phyloP scores from a whole-genome alignment of 2,797 vertebrate genomes.

The Limosa lapponica region DNA sequence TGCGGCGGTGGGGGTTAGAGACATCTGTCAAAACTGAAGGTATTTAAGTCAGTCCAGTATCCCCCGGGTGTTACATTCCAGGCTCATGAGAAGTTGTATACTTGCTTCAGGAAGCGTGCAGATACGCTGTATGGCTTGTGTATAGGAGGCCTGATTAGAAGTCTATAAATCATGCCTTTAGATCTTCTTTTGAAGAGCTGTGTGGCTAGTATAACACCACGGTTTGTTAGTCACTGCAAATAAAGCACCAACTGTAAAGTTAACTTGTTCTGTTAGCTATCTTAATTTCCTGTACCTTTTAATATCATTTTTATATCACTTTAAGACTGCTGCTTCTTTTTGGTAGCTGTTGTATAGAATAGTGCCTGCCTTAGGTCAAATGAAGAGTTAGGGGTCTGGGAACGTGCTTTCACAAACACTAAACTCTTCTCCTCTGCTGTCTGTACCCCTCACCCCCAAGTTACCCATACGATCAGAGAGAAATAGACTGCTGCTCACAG shows the following conservation, averaged over 20 bases:
- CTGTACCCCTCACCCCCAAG: no score
- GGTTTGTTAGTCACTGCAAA: neutral
- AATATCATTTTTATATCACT: neutral
- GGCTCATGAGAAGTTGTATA: neutral
- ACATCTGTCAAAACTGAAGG: neutral
- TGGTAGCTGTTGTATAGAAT: neutral
- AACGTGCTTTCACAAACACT: neutral
- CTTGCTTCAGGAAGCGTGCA: rapidly evolving
- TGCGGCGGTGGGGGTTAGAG: neutral
- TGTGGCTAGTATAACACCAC: neutral
- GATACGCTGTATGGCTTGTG: rapidly evolving
- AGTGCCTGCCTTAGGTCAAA: neutral
- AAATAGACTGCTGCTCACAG: neutral
- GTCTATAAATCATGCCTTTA: neutral
- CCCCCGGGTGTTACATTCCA: neutral
- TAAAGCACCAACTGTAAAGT: neutral
- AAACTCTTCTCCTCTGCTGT: neutral
- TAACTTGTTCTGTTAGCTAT: neutral
- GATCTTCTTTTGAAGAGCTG: neutral
- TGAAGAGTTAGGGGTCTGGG: neutral
- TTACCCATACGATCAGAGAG: neutral
- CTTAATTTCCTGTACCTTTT: neutral
- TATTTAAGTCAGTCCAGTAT: neutral
- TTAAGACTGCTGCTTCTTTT: neutral
- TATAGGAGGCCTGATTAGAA: neutral